These are phyloP conservation scores for Ichneumoninae sp. DNA, from an alignment of 2,888 invertebrate species.

Conservation along the genomic window DNA sequence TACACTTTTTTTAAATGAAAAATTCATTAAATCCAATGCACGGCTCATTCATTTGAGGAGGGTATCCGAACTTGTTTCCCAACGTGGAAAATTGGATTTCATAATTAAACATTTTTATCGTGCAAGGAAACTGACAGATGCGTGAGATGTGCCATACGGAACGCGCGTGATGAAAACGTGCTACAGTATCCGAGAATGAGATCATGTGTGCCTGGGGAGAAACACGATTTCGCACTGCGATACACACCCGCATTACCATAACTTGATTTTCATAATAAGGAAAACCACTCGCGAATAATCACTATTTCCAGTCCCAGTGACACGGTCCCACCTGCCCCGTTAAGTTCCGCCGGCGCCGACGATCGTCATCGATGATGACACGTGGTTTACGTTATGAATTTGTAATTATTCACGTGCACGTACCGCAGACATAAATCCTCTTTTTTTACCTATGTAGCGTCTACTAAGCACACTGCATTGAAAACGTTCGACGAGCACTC, in stretches of 20 bases:
- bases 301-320: background rate
- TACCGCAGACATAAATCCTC: background rate
- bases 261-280: constrained; percentile 56
- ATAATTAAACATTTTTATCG: constrained; percentile 51
- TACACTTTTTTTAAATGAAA: background rate
- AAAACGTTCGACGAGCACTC: constrained; percentile 5
- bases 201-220: background rate
- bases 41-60: too few species aligned
- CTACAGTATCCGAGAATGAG: constrained; percentile 4
- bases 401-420: constrained; percentile 38
- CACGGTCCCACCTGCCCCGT: background rate
- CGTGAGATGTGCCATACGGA: background rate
- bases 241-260: constrained; percentile 30
- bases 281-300: constrained; percentile 17
- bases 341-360: background rate
- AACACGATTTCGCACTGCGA: constrained; percentile 16
- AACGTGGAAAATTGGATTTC: constrained; percentile 40
- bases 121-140: constrained; percentile 4
- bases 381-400: background rate
- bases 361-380: constrained; percentile 14
- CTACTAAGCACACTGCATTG: constrained; percentile 1
- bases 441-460: background rate
- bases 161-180: background rate
- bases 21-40: too few species aligned
- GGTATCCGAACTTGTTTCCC: background rate